Evolutionary conservation across 2,113 vertebrate genomes (phyloP).

Genomic region (Naja naja): DNA sequence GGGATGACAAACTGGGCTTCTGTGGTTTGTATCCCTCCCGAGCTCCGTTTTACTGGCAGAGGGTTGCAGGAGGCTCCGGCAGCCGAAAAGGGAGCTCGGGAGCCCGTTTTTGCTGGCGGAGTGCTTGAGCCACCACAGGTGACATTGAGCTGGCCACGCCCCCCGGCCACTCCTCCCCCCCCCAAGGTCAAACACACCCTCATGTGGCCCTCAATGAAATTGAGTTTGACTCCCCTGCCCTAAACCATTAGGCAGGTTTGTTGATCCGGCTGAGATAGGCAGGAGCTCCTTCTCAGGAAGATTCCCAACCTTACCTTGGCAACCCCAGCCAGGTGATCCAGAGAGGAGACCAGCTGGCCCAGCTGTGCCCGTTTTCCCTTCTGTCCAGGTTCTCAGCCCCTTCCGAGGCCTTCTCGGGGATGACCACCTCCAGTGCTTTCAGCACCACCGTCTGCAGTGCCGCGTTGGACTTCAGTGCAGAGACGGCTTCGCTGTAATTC

Average conservation of each 20-base stretch:
- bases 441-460: constrained; percentile 80
- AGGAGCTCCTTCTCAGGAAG: not conserved
- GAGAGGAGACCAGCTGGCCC: constrained; percentile 85
- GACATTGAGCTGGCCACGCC: no score
- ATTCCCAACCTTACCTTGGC: constrained; percentile 72
- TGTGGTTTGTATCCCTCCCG: not conserved
- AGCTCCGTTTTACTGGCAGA: no score
- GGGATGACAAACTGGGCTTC: not conserved
- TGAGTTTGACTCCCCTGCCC: not conserved
- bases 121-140: no score
- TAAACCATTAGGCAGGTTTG: not conserved
- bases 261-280: not conserved
- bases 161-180: no score
- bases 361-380: constrained; percentile 76
- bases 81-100: no score
- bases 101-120: no score
- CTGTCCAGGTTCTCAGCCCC: constrained; percentile 69
- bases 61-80: no score
- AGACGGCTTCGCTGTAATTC: constrained; percentile 85
- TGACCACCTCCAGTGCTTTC: constrained; percentile 78
- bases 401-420: constrained; percentile 53
- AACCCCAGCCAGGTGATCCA: constrained; percentile 88
- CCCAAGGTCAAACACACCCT: no score
- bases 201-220: no score
- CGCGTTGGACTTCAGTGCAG: constrained; percentile 84